Evolutionary conservation across 2,113 vertebrate species (phyloP), one percentile per base, ranked within the genome.

Genomic region (Sceloporus undulatus): DNA sequence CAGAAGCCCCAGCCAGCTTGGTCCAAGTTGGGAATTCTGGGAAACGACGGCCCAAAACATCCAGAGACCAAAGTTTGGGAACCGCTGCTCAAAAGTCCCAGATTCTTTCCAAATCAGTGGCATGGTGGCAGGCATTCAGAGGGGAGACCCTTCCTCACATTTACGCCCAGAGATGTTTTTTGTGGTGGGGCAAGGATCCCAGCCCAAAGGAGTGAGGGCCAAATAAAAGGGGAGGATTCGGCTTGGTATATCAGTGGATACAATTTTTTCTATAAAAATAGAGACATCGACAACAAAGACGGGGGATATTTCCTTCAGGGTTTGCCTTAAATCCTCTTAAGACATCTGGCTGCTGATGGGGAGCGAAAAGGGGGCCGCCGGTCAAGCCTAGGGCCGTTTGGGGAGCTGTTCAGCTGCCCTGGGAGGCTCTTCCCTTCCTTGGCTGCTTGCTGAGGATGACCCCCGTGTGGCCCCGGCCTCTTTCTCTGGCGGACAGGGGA

Each of bases 161-260:
- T 48, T 48, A 48, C 7, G 48, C 48, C 48, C 48, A 48, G 48
- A 29, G 25, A 71, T 11, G 18, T 71, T 1, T 1, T 29, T 27
- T n/a, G n/a, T n/a, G n/a, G n/a, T 19, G 23, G n/a, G 54, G 10
- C 38, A 27, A 54, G 19, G 75, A 16, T 9, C 83, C 42, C 38
- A 52, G 19, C 94, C 92, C 88, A 94, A 93, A 86, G 95, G 86
- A 84, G 95, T 84, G 38, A 93, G 59, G 77, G 82, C 65, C 65
- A 9, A 29, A 21, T n/a, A 27, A 25, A 16, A 4, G 66, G 68
- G 0, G 0, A 34, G 16, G 3, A 29, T 88, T 79, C 7, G 78
- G 68, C 16, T 10, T 9, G 1, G 42, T 40, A 81, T 79, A 81
- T 75, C 38, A 19, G 29, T 66, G 88, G 82, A 89, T 85, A 89